A percentile compares a stretch with the other conserved stretches of the same genome.
These are phyloP conservation scores for Sphaerophoria rueppellii DNA, from an alignment of 2,888 invertebrate species.

Conservation along the genomic window DNA sequence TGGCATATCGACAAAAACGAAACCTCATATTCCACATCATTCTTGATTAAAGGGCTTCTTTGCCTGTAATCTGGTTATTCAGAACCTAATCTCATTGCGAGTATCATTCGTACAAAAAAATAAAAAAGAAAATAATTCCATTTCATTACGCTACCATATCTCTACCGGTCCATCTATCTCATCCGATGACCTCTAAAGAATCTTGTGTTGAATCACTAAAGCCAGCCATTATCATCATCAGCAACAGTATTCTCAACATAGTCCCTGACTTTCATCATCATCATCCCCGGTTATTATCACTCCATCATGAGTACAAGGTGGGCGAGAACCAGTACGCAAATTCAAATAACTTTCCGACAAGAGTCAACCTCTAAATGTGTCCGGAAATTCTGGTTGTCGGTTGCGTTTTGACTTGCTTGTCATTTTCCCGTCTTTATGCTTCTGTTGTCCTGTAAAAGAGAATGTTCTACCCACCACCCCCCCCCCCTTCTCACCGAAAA, in stretches of 20 bases:
- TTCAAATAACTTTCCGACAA: constrained; percentile 66
- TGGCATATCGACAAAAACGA: neutral
- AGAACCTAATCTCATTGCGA: constrained; percentile 35
- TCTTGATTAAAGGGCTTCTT: constrained; percentile 57
- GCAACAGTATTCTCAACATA: neutral
- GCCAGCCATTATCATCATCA: constrained; percentile 15
- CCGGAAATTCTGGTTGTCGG: constrained; percentile 30
- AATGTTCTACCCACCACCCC: too few relatives aligned
- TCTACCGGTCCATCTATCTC: constrained; percentile 55
- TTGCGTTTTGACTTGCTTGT: constrained; percentile 39
- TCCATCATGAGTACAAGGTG: constrained; percentile 16
- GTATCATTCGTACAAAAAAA: neutral
- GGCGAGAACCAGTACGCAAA: constrained; percentile 47
- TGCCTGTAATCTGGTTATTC: constrained; percentile 38
- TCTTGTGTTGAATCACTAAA: constrained; percentile 46
- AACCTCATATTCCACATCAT: too few relatives aligned
- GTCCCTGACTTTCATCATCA: constrained; percentile 2
- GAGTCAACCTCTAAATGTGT: constrained; percentile 63
- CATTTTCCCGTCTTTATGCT: constrained; percentile 1
- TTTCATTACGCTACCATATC: constrained; percentile 58
- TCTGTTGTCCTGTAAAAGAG: neutral
- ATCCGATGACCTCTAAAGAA: constrained; percentile 63
- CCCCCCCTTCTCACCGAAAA: constrained; percentile 14
- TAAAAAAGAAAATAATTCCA: constrained; percentile 39
- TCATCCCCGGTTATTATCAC: constrained; percentile 12